Conservation (phyloP, 2,113 vertebrate species). For the Eurypyga helias region DNA sequence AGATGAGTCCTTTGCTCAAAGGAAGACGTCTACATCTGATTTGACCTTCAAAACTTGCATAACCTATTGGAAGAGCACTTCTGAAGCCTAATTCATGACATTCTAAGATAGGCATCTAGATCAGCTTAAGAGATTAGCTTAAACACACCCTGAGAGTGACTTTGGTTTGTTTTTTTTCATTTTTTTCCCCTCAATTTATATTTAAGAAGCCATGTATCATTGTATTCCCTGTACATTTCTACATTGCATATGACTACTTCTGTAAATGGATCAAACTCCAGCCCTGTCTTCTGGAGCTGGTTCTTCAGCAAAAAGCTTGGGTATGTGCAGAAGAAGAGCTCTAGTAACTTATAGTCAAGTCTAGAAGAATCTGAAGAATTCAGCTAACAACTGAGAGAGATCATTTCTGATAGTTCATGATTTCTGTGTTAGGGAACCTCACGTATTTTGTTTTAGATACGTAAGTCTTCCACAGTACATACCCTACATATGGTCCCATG, state of each 20-base stretch:
- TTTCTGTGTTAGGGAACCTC: background rate
- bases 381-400: background rate
- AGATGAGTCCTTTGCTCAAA: background rate
- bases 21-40: background rate
- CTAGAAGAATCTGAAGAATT: background rate
- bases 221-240: background rate
- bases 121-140: background rate
- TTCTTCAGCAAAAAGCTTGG: background rate
- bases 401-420: background rate
- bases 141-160: background rate
- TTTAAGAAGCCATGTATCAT: background rate
- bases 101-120: background rate
- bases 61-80: background rate
- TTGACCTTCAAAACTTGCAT: background rate
- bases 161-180: background rate
- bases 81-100: background rate
- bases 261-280: background rate
- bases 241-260: background rate
- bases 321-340: background rate
- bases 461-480: background rate
- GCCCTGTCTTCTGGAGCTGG: background rate
- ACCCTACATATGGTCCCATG: background rate
- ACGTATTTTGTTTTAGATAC: background rate
- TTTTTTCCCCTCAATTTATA: background rate
- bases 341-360: background rate